These are phyloP conservation scores for Monodelphis domestica DNA, from an alignment of 2,797 vertebrate genomes.

Conservation along the genomic window DNA sequence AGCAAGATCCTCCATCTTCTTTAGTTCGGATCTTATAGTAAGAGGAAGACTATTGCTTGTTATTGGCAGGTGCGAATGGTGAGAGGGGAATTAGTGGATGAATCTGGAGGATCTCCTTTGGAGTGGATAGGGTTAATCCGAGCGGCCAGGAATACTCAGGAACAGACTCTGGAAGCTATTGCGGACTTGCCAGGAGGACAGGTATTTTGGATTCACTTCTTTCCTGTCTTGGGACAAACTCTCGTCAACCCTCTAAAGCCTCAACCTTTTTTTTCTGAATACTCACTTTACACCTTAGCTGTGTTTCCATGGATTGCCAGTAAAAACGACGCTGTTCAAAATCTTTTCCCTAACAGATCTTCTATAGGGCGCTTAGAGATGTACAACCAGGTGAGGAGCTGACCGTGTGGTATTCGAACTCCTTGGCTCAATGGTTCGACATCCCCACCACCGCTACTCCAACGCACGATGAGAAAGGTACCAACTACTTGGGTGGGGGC, in stretches of 20 bases:
- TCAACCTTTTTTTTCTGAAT: not conserved
- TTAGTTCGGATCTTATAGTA: not conserved
- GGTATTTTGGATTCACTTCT: conserved; percentile 83
- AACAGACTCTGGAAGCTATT: conserved; percentile 96
- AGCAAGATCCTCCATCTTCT: conserved; percentile 20
- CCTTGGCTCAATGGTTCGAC: conserved; percentile 97
- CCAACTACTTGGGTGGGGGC: not conserved
- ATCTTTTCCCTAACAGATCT: conserved; percentile 88
- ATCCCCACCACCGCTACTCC: conserved; percentile 96
- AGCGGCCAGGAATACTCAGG: conserved; percentile 94
- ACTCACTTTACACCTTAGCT: conserved; percentile 30
- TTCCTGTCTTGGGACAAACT: not conserved
- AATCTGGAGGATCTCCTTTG: conserved; percentile 91
- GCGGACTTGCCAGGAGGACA: conserved; percentile 97
- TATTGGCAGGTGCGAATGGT: conserved; percentile 91
- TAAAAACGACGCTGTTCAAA: conserved; percentile 64
- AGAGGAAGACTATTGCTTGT: conserved; percentile 73
- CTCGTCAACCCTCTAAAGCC: not conserved
- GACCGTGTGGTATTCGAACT: conserved; percentile 96
- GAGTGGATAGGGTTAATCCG: conserved; percentile 98
- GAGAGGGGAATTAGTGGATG: conserved; percentile 95
- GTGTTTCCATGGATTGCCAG: not conserved
- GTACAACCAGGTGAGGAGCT: conserved; percentile 96
- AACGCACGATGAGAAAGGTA: conserved; percentile 99
- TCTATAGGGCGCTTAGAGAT: conserved; percentile 93